Conservation (phyloP, 2,113 vertebrate species). For the Eurystomus gularis region DNA sequence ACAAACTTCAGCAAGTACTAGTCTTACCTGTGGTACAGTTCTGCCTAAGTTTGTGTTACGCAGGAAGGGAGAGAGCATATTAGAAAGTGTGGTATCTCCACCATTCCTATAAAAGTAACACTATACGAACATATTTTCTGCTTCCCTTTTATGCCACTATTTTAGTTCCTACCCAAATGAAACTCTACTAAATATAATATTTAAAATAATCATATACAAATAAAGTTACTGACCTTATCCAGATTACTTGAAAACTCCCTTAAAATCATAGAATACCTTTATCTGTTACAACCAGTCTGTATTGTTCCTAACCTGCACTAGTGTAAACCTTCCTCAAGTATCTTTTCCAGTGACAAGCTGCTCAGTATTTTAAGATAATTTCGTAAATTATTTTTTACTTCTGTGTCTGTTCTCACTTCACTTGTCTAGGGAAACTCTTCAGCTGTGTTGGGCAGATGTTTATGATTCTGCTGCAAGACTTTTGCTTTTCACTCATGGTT, state of each 20-base stretch:
- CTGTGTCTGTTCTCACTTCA: background rate
- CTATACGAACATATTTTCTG: accelerated
- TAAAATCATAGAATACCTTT: background rate
- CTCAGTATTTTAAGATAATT: background rate
- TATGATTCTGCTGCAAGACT: background rate
- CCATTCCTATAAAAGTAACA: background rate
- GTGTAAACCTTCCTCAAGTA: background rate
- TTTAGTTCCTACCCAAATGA: background rate
- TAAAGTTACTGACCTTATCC: background rate
- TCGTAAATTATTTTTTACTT: background rate
- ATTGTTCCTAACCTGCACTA: background rate
- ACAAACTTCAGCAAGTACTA: accelerated
- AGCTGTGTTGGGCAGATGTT: background rate
- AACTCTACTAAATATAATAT: background rate
- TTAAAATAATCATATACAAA: background rate
- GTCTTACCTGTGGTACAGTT: background rate
- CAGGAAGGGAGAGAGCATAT: background rate
- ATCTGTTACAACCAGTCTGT: background rate
- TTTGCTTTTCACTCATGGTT: background rate
- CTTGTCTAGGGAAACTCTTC: background rate
- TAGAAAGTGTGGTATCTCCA: background rate
- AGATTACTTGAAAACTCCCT: background rate
- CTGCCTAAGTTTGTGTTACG: background rate
- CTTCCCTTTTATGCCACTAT: background rate
- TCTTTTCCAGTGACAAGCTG: background rate